Conservation (phyloP, 2,888 invertebrate species). For the Athripsodes cinereus region DNA sequence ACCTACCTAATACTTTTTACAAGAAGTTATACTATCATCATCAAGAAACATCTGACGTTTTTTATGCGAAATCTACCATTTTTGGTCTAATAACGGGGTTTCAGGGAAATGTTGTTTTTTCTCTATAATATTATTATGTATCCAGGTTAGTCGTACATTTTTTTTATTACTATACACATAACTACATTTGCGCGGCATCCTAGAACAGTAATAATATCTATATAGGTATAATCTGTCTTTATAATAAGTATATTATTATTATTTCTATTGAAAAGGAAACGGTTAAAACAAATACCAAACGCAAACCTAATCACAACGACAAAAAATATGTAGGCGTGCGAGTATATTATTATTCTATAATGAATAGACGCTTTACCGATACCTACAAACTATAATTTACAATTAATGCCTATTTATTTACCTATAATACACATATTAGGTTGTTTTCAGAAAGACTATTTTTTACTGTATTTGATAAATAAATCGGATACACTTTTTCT, state of each 20-base stretch:
- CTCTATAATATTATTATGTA: neutral
- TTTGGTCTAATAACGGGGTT: slow-evolving; percentile 26
- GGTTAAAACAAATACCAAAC: neutral
- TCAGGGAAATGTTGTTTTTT: slow-evolving; percentile 18
- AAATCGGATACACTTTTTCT: no score
- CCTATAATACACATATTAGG: no score
- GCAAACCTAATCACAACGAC: neutral
- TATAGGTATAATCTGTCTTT: no score
- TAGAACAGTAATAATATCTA: no score
- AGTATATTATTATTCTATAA: neutral
- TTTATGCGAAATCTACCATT: slow-evolving; percentile 24
- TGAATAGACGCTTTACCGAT: neutral
- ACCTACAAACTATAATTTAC: no score
- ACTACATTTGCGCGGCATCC: neutral
- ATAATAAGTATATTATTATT: no score
- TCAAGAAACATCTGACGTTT: slow-evolving; percentile 27
- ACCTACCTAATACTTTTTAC: neutral
- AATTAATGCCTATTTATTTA: no score
- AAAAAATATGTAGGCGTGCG: neutral
- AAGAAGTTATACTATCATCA: slow-evolving; percentile 1
- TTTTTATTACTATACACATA: neutral
- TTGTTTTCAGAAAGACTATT: no score
- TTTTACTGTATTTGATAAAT: no score
- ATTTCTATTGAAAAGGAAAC: neutral
- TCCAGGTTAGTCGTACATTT: neutral